Evolutionary conservation across 2,888 invertebrate genomes (phyloP).

Genomic region (Eilema sororculum): DNA sequence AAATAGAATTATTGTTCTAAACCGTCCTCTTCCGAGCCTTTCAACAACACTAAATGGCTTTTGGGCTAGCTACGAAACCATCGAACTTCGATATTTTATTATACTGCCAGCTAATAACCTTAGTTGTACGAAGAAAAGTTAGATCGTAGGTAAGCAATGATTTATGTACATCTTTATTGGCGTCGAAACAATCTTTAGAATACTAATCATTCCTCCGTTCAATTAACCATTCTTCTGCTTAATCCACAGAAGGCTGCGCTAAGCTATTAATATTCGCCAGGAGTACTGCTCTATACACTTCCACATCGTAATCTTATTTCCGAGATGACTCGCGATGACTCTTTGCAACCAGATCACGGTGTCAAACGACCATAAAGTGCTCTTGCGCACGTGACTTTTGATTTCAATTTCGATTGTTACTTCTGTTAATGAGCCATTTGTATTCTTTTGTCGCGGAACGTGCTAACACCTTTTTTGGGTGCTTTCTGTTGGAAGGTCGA

Average conservation of each 20-base stretch:
- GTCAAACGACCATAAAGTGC: conserved; percentile 47
- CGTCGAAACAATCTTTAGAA: conserved; percentile 38
- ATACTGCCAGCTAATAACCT: background rate
- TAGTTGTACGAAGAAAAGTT: conserved; percentile 6
- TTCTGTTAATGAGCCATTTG: conserved; percentile 56
- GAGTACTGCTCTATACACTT: conserved; percentile 52
- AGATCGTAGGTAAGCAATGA: conserved; percentile 13
- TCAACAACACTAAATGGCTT: background rate
- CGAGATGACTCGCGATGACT: conserved; percentile 57
- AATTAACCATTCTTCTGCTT: conserved; percentile 56
- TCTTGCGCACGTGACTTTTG: conserved; percentile 57
- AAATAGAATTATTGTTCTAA: too few relatives aligned
- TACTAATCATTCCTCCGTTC: conserved; percentile 45
- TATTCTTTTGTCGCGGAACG: conserved; percentile 49
- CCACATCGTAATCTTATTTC: conserved; percentile 64
- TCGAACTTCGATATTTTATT: background rate
- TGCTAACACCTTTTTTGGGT: conserved; percentile 42
- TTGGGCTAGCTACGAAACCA: background rate
- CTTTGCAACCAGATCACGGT: conserved; percentile 55
- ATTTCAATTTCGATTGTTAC: conserved; percentile 66
- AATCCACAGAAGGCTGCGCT: conserved; percentile 57
- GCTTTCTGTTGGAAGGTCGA: conserved; percentile 37
- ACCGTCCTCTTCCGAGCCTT: too few relatives aligned
- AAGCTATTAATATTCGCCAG: conserved; percentile 58
- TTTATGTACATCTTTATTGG: conserved; percentile 34